Evolutionary conservation across 2,888 invertebrate species (phyloP), one percentile per base, ranked within the genome.

Genomic region (Apocheima hispidaria): DNA sequence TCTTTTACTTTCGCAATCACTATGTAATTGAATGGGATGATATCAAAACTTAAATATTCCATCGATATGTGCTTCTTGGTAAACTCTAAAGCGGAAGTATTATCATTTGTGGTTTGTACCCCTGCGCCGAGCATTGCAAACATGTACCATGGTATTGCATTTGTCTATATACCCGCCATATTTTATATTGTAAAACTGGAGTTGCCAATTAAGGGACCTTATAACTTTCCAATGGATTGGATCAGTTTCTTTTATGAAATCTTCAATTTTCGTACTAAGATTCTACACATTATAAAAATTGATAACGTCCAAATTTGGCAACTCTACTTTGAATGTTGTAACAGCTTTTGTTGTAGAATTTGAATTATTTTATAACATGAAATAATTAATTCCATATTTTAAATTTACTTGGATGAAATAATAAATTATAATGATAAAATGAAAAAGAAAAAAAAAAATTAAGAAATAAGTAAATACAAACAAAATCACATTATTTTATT

Each of bases 1-100:
- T 74, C 73, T 83, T 68, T 86, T 88, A 78, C 68, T 82, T 85
- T 82, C 78, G 87, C 88, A 84, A 84, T 84, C 82, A 78, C 79
- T 71, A 68, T 79, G 60, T 51, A 51, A 46, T 49, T 56, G 60
- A 62, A 73, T 71, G 77, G 79, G 72, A 71, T 73, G 73, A 77
- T 73, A 69, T 70, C 78, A 69, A 74, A 72, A 74, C 75, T 72
- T 74, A 75, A 72, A 70, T 66, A 77, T 79, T 76, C 77, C 84
- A 86, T 86, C 85, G 86, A 87, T 84, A 83, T 87, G 77, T 88
- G 92, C 92, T 92, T 92, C 92, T 92, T 92, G 92, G 92, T 92
- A 86, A 90, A 92, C 92, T 92, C 92, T 92, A 87, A 85, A 83
- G 92, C 92, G 92, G 92, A 88, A 83, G 79, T 82, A 79, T 74